Evolutionary conservation across 2,888 invertebrate species (phyloP), one percentile per base, ranked within the genome.

Genomic region (Caenorhabditis sp.): DNA sequence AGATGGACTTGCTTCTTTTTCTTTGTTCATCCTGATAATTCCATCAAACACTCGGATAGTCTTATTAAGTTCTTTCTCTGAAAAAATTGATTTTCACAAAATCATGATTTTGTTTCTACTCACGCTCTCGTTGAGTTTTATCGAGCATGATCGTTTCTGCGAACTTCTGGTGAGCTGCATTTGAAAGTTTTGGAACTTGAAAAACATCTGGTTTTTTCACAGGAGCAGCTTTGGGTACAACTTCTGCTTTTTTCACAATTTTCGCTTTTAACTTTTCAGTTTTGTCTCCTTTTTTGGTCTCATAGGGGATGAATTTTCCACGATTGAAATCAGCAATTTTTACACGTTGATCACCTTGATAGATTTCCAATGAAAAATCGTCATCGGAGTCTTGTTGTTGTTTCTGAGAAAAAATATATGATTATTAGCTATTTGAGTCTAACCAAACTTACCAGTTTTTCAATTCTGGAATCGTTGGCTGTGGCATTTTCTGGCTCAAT

Each of bases 31-130:
- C n/a, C 23, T 64, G 8, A 31, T 49, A 12, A 64, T 57, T 50
- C 63, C 57, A 12, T n/a, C 50, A 43, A 69, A 69, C 1, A 69
- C 43, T 23, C 69, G 31, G 56, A 64, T 54, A 2, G 36, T 23
- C 21, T 5, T 27, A 5, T 31, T 26, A 4, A n/a, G 14, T 17
- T 4, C n/a, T 14, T 20, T 23, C 17, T 17, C 23, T 57, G 54
- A 50, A 62, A 67, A 60, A n/a, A n/a, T n/a, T n/a, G n/a, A n/a
- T 26, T 21, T 20, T 49, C 4, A 58, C 23, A 53, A 26, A 1
- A 27, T n/a, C 0, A 21, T 25, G 17, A 50, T 23, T n/a, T 10
- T 36, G 38, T 4, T 57, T 57, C 27, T 27, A 59, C 49, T 60
- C 7, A 61, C 20, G 1, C 17, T 50, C 21, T 12, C 27, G 10